These are phyloP conservation scores for Periophthalmus modestus DNA, from an alignment of 2,113 vertebrate species.

Conservation along the genomic window DNA sequence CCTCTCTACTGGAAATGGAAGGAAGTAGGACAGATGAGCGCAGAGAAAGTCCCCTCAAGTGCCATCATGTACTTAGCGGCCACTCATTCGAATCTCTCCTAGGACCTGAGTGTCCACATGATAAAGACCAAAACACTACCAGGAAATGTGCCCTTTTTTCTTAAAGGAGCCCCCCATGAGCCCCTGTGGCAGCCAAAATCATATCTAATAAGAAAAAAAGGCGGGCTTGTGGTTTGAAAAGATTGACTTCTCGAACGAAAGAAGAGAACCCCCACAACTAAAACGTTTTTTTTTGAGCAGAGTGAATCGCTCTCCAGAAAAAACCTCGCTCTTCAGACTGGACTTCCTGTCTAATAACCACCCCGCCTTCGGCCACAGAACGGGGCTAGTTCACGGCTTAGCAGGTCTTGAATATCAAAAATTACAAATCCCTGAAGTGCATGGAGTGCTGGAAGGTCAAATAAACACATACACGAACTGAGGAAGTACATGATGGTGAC, in stretches of 20 bases:
- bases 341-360: slow-evolving; percentile 85
- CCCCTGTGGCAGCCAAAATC: slow-evolving; percentile 90
- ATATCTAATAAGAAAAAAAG: slow-evolving; percentile 90
- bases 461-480: slow-evolving; percentile 95
- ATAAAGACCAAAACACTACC: slow-evolving; percentile 99
- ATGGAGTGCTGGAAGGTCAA: slow-evolving; percentile 96
- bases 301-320: slow-evolving; percentile 82
- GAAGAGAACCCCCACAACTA: slow-evolving; percentile 86
- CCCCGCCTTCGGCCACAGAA: slow-evolving; percentile 94
- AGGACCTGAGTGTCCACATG: slow-evolving; percentile 99
- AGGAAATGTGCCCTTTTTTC: slow-evolving; percentile 99
- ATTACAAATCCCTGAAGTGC: slow-evolving; percentile 93
- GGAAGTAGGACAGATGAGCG: slow-evolving; percentile 98
- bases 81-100: slow-evolving; percentile 98
- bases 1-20: slow-evolving; percentile 98
- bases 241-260: slow-evolving; percentile 86
- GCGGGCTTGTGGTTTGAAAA: slow-evolving; percentile 83
- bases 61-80: slow-evolving; percentile 99
- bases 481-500: slow-evolving; percentile 98
- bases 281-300: slow-evolving; percentile 73
- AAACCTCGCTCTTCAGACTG: slow-evolving; percentile 86
- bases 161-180: slow-evolving; percentile 97
- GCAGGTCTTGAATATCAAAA: slow-evolving; percentile 96
- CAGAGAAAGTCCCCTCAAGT: slow-evolving; percentile 97
- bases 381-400: slow-evolving; percentile 88